Conservation (phyloP, 2,888 invertebrate species). For the Acronicta leporina region DNA sequence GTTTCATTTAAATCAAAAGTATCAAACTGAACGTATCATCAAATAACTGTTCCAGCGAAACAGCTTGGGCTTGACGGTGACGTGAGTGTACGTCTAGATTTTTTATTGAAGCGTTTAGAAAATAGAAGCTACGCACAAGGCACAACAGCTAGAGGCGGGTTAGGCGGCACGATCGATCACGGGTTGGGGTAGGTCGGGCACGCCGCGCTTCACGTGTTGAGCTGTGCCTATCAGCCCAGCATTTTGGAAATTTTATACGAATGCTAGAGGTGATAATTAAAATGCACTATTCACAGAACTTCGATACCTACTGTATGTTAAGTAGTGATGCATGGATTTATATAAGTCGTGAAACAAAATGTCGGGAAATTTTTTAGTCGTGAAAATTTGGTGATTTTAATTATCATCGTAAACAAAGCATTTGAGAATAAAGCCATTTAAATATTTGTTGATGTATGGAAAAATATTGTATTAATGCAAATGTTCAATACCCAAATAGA, state of each 20-base stretch:
- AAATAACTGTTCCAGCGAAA: slow-evolving; percentile 11
- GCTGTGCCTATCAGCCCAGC: slow-evolving; percentile 25
- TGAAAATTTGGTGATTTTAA: background rate
- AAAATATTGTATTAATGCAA: background rate
- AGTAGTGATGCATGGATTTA: slow-evolving; percentile 4
- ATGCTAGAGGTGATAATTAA: slow-evolving; percentile 3
- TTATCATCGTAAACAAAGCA: background rate
- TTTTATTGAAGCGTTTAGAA: slow-evolving; percentile 37
- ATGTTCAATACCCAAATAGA: slow-evolving; percentile 3
- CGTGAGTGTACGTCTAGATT: background rate
- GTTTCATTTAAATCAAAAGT: background rate
- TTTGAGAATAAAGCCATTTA: background rate
- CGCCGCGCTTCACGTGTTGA: slow-evolving; percentile 59
- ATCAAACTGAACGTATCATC: background rate
- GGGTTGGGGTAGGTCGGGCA: slow-evolving; percentile 84
- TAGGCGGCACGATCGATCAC: slow-evolving; percentile 81
- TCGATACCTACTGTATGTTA: background rate
- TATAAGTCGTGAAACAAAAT: slow-evolving; percentile 13
- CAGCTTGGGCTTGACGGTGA: slow-evolving; percentile 4
- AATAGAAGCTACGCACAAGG: slow-evolving; percentile 69
- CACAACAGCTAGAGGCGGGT: slow-evolving; percentile 67
- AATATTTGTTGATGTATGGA: background rate
- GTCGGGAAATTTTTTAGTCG: slow-evolving; percentile 4
- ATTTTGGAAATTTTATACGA: slow-evolving; percentile 14
- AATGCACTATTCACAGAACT: background rate